These are phyloP conservation scores for Yponomeuta sedellus DNA, from an alignment of 2,888 invertebrate species.

Conservation along the genomic window DNA sequence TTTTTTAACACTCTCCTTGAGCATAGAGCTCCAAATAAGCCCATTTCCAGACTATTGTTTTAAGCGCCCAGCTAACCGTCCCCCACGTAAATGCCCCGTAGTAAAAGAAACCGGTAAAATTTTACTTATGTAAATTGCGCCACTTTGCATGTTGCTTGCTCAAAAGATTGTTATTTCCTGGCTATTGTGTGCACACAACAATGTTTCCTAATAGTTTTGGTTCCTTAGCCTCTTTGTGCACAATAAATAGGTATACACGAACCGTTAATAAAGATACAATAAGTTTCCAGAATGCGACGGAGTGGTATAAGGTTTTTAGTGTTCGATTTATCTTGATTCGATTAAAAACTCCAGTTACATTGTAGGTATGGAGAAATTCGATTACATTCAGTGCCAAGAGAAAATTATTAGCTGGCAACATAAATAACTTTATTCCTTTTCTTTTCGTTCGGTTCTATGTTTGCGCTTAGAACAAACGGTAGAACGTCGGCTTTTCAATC, in stretches of 20 bases:
- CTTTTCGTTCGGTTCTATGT: neutral
- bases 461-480: too few species aligned
- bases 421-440: neutral
- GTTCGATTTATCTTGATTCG: neutral
- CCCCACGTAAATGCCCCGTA: neutral
- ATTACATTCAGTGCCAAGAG: neutral
- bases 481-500: too few species aligned
- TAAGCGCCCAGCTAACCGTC: neutral
- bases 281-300: neutral
- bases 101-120: neutral
- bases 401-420: neutral
- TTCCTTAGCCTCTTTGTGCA: neutral
- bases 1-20: constrained; percentile 3
- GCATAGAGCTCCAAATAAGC: neutral
- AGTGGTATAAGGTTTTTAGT: neutral
- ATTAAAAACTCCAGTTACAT: neutral
- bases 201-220: constrained; percentile 1
- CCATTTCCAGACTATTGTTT: constrained; percentile 4
- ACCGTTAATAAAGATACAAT: neutral
- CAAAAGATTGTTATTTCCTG: neutral
- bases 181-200: neutral
- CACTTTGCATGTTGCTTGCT: neutral
- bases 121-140: neutral
- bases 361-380: neutral
- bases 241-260: neutral